Evolutionary conservation across 2,797 vertebrate genomes (phyloP).

Genomic region (Enteromius fasciolatus): DNA sequence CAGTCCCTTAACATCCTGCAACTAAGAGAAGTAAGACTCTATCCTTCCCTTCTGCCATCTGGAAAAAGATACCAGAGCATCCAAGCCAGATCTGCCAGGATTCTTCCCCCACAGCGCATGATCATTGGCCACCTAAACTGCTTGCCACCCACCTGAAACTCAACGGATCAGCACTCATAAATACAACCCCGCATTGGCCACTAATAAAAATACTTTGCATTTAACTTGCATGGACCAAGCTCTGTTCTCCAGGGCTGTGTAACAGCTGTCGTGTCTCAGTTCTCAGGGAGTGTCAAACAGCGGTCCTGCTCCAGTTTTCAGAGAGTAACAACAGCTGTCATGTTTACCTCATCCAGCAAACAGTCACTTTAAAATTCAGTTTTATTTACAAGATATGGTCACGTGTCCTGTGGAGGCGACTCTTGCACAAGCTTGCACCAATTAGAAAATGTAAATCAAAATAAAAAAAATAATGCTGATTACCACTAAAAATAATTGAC

Average conservation of each 20-base stretch:
- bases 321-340: neutral
- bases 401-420: neutral
- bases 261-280: slow-evolving; percentile 6
- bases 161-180: neutral
- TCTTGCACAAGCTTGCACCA: neutral
- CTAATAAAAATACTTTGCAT: neutral
- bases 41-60: neutral
- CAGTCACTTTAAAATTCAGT: neutral
- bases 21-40: neutral
- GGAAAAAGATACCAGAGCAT: slow-evolving; percentile 8
- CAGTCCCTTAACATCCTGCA: neutral
- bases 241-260: neutral
- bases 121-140: neutral
- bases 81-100: neutral
- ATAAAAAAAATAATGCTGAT: neutral
- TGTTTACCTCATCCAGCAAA: slow-evolving; percentile 19
- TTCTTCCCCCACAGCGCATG: slow-evolving; percentile 14
- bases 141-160: neutral
- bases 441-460: neutral
- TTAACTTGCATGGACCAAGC: neutral
- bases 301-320: neutral
- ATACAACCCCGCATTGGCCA: neutral
- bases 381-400: neutral
- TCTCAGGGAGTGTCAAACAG: slow-evolving; percentile 1
- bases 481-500: neutral